Conservation (phyloP, 2,113 vertebrate species). For the Andinoacara biseriatus region DNA sequence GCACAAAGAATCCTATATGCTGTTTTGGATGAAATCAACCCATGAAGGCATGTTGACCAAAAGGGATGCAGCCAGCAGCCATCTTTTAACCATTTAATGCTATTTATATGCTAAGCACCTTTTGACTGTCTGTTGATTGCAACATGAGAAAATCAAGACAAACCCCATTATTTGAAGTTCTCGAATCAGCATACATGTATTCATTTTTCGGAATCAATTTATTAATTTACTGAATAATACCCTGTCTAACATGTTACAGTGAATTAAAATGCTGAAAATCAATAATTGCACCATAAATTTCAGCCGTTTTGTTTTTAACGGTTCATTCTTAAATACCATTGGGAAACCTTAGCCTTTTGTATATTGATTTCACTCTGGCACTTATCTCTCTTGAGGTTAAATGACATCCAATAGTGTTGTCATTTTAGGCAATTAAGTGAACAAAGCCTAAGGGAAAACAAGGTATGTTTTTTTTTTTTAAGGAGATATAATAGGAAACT, state of each 20-base stretch:
- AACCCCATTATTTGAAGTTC: background rate
- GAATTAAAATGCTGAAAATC: constrained; percentile 49
- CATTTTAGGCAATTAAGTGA: constrained; percentile 52
- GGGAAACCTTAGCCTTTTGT: constrained; percentile 8
- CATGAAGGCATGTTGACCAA: background rate
- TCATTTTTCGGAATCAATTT: background rate
- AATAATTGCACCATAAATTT: constrained; percentile 36
- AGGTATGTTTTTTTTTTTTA: background rate
- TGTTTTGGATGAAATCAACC: background rate
- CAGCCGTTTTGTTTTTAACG: constrained; percentile 32
- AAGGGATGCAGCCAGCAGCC: background rate
- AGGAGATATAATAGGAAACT: background rate
- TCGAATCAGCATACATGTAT: constrained; percentile 14
- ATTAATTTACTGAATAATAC: constrained; percentile 25
- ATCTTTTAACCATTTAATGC: background rate
- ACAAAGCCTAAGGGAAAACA: background rate
- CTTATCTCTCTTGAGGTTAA: constrained; percentile 41
- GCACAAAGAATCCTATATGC: background rate
- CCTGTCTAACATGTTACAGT: constrained; percentile 27
- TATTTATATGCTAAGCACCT: background rate
- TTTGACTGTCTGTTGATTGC: background rate
- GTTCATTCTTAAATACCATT: constrained; percentile 18
- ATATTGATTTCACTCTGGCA: constrained; percentile 34
- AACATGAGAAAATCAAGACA: constrained; percentile 4
- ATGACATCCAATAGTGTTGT: constrained; percentile 41